Evolutionary conservation across 2,797 vertebrate genomes (phyloP).

Genomic region (Smutsia gigantea): DNA sequence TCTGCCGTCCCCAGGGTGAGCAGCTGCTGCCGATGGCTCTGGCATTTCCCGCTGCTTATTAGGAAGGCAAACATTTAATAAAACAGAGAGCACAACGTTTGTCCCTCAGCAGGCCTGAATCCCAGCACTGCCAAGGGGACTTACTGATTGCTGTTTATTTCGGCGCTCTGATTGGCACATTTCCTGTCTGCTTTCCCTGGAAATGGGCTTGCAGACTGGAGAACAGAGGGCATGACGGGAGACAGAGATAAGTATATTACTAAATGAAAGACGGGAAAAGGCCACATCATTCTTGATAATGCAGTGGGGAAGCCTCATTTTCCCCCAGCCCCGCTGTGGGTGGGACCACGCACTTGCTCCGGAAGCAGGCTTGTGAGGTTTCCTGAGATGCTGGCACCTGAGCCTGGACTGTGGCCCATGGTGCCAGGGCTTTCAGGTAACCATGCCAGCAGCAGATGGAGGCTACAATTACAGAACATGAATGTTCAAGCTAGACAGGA

Average conservation of each 20-base stretch:
- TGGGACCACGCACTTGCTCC: not conserved
- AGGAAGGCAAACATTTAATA: conserved; percentile 45
- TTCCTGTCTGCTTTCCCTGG: not conserved
- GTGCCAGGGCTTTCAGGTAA: not conserved
- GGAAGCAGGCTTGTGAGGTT: not conserved
- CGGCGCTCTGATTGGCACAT: accelerated
- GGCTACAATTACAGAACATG: not conserved
- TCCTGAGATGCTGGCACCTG: too few species aligned
- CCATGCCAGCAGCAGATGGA: not conserved
- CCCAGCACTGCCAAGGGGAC: not conserved
- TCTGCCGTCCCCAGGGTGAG: not conserved
- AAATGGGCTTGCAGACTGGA: not conserved
- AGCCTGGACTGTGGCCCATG: not conserved
- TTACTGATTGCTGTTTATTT: not conserved
- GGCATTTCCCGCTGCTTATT: not conserved
- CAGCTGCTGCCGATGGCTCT: not conserved
- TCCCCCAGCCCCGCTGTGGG: too few species aligned
- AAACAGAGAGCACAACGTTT: not conserved
- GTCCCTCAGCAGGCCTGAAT: not conserved
- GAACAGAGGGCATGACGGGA: not conserved
- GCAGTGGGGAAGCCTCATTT: not conserved
- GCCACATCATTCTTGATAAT: not conserved
- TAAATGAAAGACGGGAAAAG: not conserved
- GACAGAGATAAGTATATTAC: not conserved
- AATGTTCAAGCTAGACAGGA: not conserved